Evolutionary conservation across 2,888 invertebrate species (phyloP).

Genomic region (Torymus auratus): DNA sequence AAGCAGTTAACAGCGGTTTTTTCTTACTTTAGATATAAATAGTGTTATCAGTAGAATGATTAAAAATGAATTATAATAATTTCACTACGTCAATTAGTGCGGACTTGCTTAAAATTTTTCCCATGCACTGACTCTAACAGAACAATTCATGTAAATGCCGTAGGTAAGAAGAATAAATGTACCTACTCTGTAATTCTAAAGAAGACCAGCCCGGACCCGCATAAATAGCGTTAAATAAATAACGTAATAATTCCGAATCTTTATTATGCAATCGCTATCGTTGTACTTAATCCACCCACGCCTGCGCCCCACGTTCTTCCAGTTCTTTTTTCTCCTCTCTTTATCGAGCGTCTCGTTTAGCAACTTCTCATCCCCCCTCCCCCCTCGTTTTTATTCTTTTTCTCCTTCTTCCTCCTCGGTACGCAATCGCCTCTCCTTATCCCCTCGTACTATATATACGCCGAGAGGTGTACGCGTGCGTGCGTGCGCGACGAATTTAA

Average conservation of each 20-base stretch:
- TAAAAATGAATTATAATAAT: no score
- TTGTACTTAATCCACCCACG: slow-evolving; percentile 13
- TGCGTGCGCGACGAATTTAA: slow-evolving; percentile 40
- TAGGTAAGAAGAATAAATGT: no score
- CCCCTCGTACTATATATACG: neutral
- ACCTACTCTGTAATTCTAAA: neutral
- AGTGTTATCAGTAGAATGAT: no score
- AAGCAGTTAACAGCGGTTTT: no score
- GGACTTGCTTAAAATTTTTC: no score
- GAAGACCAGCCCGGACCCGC: neutral
- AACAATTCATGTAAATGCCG: no score
- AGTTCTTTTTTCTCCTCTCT: neutral
- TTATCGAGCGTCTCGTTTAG: neutral
- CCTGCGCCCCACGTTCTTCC: neutral
- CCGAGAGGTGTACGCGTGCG: neutral
- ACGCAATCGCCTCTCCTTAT: neutral
- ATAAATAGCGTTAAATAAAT: neutral
- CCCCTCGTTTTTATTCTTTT: neutral
- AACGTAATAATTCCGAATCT: neutral
- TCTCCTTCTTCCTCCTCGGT: neutral
- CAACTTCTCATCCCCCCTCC: neutral
- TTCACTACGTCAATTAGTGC: no score
- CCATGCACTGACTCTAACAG: no score
- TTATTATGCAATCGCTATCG: slow-evolving; percentile 8
- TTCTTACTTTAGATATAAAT: no score